Base-by-base conservation (phyloP, 2,113 vertebrate species). In the Ciconia maguari region DNA sequence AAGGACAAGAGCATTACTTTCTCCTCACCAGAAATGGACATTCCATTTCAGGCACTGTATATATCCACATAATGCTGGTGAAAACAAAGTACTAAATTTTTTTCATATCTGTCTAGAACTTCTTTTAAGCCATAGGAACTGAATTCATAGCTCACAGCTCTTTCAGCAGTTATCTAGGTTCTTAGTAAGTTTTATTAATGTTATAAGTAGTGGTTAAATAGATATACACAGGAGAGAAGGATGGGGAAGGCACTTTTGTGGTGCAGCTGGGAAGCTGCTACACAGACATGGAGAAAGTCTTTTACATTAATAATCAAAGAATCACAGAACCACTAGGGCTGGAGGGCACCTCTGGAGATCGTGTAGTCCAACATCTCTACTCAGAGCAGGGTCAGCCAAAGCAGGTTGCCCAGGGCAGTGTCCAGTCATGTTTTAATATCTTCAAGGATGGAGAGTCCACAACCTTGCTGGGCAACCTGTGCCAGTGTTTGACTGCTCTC, bases 201-300 rank as follows among this genome's bases (percentile, higher is more conserved):
- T 68, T 83, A 4, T 57, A 87, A 91, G 55, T 91, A 79, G 30
- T 91, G 83, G 92, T 91, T 80, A 94, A 86, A 52, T 46, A 82
- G 81, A 68, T 77, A 79, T 44, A 90, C 58, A 76, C 62, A 80
- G 30, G 54, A 85, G 78, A 81, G 42, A 83, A 80, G 17, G 30
- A 66, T 41, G 5, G 13, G 10, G 14, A 93, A 91, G 38, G 8
- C 17, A 19, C 14, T 85, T 90, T 12, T n/a, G 19, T 2, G 4
- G 49, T 71, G 34, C 44, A 85, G 29, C 26, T 82, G 36, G 25
- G 48, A 96, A 89, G 34, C 20, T 81, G 51, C 16, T 55, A 24
- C 11, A 55, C 1, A 68, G 77, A 55, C 5, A 68, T 2, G 38
- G n/a, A 54, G 57, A 51, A 83, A 64, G 8, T 10, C 9, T 91